Percentiles rank a stretch among this genome's conserved stretches.
Evolutionary conservation across 2,113 vertebrate genomes (phyloP).

Genomic region (Hydrochoerus hydrochaeris): DNA sequence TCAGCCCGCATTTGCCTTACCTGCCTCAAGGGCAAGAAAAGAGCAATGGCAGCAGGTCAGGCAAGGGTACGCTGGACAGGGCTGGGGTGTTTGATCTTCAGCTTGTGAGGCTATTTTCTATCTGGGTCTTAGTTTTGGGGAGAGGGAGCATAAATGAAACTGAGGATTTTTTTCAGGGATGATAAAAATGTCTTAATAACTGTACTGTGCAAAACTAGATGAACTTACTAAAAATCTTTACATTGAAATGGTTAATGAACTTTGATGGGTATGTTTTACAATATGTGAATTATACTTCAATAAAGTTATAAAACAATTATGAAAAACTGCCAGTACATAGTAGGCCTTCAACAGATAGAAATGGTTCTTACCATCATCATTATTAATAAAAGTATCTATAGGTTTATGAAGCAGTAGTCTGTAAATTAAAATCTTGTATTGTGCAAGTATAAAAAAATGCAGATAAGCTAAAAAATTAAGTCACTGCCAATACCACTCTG

Average conservation of each 20-base stretch:
- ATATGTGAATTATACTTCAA: background rate
- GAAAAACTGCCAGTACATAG: background rate
- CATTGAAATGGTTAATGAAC: background rate
- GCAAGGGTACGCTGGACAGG: accelerated
- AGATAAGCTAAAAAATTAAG: conserved; percentile 29
- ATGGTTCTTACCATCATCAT: background rate
- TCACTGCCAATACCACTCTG: background rate
- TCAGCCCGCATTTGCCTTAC: background rate
- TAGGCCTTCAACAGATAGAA: background rate
- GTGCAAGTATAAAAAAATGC: background rate
- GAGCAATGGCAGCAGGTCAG: background rate
- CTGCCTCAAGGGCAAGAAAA: background rate
- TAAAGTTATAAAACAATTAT: background rate
- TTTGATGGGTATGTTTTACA: background rate
- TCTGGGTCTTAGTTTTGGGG: background rate
- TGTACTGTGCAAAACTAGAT: background rate
- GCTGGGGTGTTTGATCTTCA: background rate
- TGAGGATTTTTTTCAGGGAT: background rate
- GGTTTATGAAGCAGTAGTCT: background rate
- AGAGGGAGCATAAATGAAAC: background rate
- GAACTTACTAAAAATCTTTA: conserved; percentile 22
- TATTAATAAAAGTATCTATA: background rate
- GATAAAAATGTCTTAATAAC: background rate
- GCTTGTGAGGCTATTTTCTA: background rate
- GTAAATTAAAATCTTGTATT: conserved; percentile 22